A percentile compares a stretch with the other conserved stretches of the same genome.
Conservation (phyloP, 2,113 vertebrate species). For the Hyla sarda region DNA sequence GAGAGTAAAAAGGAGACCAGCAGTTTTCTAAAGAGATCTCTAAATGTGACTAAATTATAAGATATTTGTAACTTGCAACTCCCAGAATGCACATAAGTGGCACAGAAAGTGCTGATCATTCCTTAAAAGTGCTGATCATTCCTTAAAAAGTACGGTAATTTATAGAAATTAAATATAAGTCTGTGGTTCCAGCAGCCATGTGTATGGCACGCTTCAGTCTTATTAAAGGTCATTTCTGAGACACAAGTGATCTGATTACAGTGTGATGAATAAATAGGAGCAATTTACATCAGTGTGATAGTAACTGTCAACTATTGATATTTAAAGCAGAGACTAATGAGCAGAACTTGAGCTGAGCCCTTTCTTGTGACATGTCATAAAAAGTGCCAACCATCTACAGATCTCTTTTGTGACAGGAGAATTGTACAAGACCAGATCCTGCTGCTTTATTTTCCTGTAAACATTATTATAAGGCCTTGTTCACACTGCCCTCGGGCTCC, state of each 20-base stretch:
- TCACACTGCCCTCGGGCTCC: too few relatives aligned
- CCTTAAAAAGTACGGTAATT: not conserved
- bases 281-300: not conserved
- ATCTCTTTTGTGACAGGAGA: not conserved
- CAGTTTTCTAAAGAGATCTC: too few relatives aligned
- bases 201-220: not conserved
- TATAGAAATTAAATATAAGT: not conserved
- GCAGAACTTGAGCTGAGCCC: not conserved
- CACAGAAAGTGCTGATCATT: not conserved
- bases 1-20: too few relatives aligned
- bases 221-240: not conserved
- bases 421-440: not conserved
- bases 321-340: not conserved
- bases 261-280: not conserved
- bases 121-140: not conserved
- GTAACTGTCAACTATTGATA: slow-evolving; percentile 17
- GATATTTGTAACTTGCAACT: too few relatives aligned
- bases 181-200: not conserved
- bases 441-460: not conserved
- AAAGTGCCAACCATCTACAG: not conserved
- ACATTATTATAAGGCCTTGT: too few relatives aligned
- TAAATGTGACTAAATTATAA: too few relatives aligned
- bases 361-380: not conserved
- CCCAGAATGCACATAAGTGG: too few relatives aligned
- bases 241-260: not conserved